phyloP scores from a whole-genome alignment of 92 coral and sea anemone species.

The Blastomussa wellsi region DNA sequence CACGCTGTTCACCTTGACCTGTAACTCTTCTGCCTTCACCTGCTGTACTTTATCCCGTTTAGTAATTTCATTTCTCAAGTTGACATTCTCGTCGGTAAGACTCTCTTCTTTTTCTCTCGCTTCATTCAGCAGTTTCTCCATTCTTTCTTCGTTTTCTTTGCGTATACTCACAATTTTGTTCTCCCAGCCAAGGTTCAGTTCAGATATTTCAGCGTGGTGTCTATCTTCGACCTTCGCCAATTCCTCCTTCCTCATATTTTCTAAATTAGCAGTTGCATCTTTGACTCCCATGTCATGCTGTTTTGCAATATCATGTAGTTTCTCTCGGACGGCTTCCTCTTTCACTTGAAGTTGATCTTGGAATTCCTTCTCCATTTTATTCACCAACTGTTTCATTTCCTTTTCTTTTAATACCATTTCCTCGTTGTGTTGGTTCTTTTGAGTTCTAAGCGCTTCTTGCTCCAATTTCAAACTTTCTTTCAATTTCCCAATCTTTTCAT shows the following conservation, averaged over 20 bases:
- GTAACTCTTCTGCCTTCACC: conserved; percentile 71
- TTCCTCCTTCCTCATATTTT: conserved; percentile 78
- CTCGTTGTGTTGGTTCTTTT: conserved; percentile 59
- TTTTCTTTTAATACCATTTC: conserved; percentile 55
- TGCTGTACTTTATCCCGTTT: conserved; percentile 60
- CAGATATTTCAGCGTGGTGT: conserved; percentile 80
- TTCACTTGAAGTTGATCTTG: conserved; percentile 72
- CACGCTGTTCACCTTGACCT: conserved; percentile 55
- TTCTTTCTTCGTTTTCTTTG: conserved; percentile 81
- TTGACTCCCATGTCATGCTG: conserved; percentile 85
- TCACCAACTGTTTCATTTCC: conserved; percentile 53
- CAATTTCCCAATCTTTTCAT: conserved; percentile 71
- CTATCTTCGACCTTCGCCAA: conserved; percentile 79
- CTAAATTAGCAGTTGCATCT: conserved; percentile 79
- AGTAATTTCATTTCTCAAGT: conserved; percentile 72
- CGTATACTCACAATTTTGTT: conserved; percentile 81
- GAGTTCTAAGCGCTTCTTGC: conserved; percentile 52
- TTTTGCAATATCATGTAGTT: conserved; percentile 76
- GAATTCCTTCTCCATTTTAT: conserved; percentile 59
- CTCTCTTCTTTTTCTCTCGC: conserved; percentile 90
- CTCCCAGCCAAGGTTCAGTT: conserved; percentile 89
- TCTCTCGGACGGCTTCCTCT: conserved; percentile 70
- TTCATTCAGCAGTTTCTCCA: conserved; percentile 81
- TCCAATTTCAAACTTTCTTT: conserved; percentile 69
- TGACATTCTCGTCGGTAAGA: conserved; percentile 62